A percentile compares a stretch with the other conserved stretches of the same genome.
These are phyloP conservation scores for Dryobates pubescens DNA, from an alignment of 2,797 vertebrate species.

Conservation along the genomic window DNA sequence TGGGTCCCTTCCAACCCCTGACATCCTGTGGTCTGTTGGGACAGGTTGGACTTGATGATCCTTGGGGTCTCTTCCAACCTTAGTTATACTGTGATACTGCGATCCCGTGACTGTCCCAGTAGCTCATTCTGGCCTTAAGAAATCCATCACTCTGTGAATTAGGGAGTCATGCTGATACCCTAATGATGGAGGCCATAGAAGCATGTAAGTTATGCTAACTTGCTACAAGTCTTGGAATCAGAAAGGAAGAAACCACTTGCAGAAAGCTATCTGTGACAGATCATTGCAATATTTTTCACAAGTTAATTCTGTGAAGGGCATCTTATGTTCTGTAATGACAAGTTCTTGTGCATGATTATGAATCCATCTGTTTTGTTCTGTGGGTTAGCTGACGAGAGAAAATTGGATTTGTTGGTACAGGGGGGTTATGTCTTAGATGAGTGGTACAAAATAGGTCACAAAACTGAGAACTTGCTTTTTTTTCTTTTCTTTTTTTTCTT, in stretches of 20 bases:
- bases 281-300: neutral
- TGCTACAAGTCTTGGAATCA: neutral
- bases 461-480: neutral
- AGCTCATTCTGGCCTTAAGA: neutral
- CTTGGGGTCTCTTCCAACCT: too few species aligned
- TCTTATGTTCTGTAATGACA: conserved; percentile 49
- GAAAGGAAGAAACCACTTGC: neutral
- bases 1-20: too few species aligned
- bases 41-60: too few species aligned
- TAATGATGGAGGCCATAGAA: neutral
- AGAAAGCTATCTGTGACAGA: neutral
- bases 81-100: too few species aligned
- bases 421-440: conserved; percentile 9
- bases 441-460: conserved; percentile 13
- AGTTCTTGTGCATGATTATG: conserved; percentile 44
- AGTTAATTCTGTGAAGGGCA: conserved; percentile 54
- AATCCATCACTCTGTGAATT: neutral
- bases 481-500: neutral
- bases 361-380: conserved; percentile 49
- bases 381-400: conserved; percentile 26
- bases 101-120: neutral
- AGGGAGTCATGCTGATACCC: neutral
- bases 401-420: conserved; percentile 16
- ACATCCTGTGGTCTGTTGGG: too few species aligned
- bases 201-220: neutral